Evolutionary conservation across 2,797 vertebrate genomes (phyloP).

Genomic region (Oceanodroma leucorhoa): DNA sequence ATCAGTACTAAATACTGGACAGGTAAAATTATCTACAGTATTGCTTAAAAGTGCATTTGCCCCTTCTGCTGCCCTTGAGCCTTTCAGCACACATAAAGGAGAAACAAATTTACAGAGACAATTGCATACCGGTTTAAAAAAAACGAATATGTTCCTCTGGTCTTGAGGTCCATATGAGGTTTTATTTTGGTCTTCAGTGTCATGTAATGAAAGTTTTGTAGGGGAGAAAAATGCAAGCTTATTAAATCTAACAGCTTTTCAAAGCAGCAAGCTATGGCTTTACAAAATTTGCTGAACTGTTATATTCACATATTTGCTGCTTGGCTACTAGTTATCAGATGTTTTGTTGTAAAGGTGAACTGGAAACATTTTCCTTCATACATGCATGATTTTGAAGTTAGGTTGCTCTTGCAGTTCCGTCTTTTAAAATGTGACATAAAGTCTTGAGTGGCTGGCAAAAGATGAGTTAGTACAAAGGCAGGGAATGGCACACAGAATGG

Average conservation of each 20-base stretch:
- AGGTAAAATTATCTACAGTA: not conserved
- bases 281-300: slow-evolving; percentile 4
- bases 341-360: not conserved
- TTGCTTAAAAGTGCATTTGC: slow-evolving; percentile 43
- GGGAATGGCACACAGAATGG: not conserved
- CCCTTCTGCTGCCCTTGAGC: slow-evolving; percentile 18
- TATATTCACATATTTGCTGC: not conserved
- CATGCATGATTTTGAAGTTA: not conserved
- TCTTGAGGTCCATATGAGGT: not conserved
- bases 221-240: not conserved
- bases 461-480: not conserved
- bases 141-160: not conserved
- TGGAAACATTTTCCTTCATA: not conserved
- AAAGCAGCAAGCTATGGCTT: not conserved
- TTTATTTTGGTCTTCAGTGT: not conserved
- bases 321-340: not conserved
- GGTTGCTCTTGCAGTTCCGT: not conserved
- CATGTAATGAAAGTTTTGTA: not conserved
- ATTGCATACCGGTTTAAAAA: not conserved
- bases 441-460: not conserved
- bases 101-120: slow-evolving; percentile 56
- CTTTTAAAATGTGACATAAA: not conserved
- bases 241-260: not conserved
- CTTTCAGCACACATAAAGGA: slow-evolving; percentile 34
- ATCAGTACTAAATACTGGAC: slow-evolving; percentile 15